Percentiles rank a stretch among this genome's conserved stretches.
These are phyloP conservation scores for Diplosoma virens DNA, from an alignment of 23 tunicate genomes.

Conservation along the genomic window DNA sequence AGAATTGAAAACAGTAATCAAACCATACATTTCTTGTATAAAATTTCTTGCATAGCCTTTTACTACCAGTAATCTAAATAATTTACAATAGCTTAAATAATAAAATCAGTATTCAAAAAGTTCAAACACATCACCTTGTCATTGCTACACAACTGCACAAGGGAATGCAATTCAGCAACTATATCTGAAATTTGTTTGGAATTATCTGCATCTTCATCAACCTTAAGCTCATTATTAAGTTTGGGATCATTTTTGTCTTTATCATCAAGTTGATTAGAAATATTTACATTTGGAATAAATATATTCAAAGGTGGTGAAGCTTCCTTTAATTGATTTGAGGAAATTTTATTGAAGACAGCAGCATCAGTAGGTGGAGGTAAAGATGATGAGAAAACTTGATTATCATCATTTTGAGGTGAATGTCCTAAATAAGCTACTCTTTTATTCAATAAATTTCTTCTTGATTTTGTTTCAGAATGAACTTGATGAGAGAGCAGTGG, in stretches of 20 bases:
- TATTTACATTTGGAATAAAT: neutral
- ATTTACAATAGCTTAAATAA: too few relatives aligned
- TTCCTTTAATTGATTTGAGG: neutral
- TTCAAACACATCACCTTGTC: too few relatives aligned
- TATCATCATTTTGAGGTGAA: neutral
- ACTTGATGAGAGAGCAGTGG: slow-evolving; percentile 52
- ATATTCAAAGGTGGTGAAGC: neutral
- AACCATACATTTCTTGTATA: too few relatives aligned
- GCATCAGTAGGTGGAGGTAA: slow-evolving; percentile 38
- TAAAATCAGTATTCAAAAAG: too few relatives aligned
- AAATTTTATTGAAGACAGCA: neutral
- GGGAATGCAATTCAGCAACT: too few relatives aligned
- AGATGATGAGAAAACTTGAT: slow-evolving; percentile 3
- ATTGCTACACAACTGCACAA: too few relatives aligned
- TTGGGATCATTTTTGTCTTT: neutral
- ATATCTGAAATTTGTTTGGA: too few relatives aligned
- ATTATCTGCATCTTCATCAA: neutral
- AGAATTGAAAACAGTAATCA: too few relatives aligned
- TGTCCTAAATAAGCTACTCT: slow-evolving; percentile 43
- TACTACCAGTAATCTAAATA: too few relatives aligned
- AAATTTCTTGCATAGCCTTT: too few relatives aligned
- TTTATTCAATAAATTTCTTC: slow-evolving; percentile 46
- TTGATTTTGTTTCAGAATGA: slow-evolving; percentile 39
- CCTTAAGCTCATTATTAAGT: neutral
- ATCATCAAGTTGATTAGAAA: neutral